phyloP scores from a whole-genome alignment of 2,797 vertebrate genomes.

The Sebastes miniatus region DNA sequence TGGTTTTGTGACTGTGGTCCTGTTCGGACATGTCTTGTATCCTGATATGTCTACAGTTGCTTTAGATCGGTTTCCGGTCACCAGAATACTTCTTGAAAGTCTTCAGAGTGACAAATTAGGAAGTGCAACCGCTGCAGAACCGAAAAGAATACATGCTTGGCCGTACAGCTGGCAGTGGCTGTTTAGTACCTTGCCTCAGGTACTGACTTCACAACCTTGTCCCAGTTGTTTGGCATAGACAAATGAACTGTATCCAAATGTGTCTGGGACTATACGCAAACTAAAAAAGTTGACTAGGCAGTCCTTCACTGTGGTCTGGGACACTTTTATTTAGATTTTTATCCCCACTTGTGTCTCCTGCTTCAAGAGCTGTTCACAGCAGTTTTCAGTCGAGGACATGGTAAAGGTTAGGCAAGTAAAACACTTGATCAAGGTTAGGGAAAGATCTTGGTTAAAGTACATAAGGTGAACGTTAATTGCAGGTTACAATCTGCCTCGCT shows the following conservation, averaged over 20 bases:
- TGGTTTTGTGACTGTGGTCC: neutral
- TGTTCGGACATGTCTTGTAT: neutral
- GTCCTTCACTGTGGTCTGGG: conserved; percentile 34
- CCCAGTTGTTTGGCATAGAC: conserved; percentile 64
- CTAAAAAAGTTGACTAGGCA: conserved; percentile 47
- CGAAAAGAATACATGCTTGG: neutral
- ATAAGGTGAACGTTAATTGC: neutral
- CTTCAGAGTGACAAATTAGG: neutral
- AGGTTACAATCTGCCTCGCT: neutral
- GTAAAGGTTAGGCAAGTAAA: neutral
- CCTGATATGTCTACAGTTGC: neutral
- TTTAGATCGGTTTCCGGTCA: conserved; percentile 5
- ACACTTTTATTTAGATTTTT: conserved; percentile 46
- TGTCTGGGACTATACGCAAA: conserved; percentile 22
- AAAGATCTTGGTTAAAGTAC: neutral
- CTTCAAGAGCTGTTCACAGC: conserved; percentile 2
- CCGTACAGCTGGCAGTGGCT: conserved; percentile 36
- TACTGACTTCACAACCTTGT: conserved; percentile 60
- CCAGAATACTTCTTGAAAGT: neutral
- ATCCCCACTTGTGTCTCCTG: neutral
- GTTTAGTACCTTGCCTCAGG: conserved; percentile 39
- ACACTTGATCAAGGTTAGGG: neutral
- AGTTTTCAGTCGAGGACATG: neutral
- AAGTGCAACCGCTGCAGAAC: conserved; percentile 28
- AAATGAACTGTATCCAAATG: conserved; percentile 48